A percentile compares a stretch with the other conserved stretches of the same genome.
Conservation (phyloP, 2,797 vertebrate genomes). For the Delichon dasypus region DNA sequence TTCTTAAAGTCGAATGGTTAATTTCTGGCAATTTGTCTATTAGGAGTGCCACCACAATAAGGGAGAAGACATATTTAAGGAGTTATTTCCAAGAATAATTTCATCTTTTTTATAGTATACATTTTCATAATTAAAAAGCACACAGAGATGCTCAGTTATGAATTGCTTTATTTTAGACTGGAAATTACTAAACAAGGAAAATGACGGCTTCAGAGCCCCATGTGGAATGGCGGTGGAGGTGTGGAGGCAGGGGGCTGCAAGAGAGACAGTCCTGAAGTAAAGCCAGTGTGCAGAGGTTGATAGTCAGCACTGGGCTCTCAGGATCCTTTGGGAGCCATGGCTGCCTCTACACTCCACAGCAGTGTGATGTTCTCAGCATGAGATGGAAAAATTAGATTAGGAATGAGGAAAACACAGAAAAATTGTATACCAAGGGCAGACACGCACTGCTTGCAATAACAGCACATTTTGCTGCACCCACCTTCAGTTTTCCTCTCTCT, state of each 20-base stretch:
- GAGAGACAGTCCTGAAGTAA: neutral
- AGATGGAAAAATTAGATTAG: neutral
- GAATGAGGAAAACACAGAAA: neutral
- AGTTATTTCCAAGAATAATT: neutral
- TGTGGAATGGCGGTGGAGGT: neutral
- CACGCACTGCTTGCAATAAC: neutral
- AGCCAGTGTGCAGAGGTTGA: accelerated
- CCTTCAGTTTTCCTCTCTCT: neutral
- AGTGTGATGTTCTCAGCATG: accelerated
- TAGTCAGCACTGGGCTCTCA: neutral
- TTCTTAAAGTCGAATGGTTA: neutral
- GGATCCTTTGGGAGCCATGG: neutral
- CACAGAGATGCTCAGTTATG: neutral
- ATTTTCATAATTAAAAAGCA: neutral
- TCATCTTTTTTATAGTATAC: neutral
- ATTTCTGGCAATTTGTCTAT: neutral
- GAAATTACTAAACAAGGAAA: neutral
- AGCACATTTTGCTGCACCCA: neutral
- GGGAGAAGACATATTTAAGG: neutral
- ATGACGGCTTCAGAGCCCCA: neutral
- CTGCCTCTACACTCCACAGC: neutral
- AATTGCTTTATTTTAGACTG: neutral
- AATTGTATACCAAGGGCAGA: neutral
- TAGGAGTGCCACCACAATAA: neutral
- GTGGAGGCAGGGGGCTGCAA: neutral